These are phyloP conservation scores for Danio jaintianensis DNA, from an alignment of 2,797 vertebrate genomes.

Conservation along the genomic window DNA sequence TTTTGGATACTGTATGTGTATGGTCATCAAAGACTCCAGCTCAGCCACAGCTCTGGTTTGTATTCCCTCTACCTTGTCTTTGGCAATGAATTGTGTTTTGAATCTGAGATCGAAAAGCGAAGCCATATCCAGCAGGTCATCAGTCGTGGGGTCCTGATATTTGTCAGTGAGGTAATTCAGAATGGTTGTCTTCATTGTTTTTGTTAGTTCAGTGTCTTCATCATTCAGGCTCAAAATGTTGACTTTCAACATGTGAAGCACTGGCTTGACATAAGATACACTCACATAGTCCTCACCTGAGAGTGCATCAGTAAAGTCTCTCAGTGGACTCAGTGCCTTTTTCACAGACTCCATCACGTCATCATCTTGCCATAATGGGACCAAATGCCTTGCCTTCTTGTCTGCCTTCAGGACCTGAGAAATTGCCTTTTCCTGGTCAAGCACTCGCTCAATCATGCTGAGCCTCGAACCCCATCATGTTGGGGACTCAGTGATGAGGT, in stretches of 20 bases:
- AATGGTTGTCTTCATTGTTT: constrained; percentile 27
- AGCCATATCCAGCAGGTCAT: constrained; percentile 35
- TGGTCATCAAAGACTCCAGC: not conserved
- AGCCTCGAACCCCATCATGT: not conserved
- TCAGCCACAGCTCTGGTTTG: constrained; percentile 6
- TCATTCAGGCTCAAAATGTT: constrained; percentile 32
- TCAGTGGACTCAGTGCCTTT: not conserved
- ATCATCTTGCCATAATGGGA: not conserved
- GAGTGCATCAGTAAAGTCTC: not conserved
- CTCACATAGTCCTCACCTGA: too few relatives aligned
- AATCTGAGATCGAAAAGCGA: constrained; percentile 23
- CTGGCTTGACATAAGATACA: not conserved
- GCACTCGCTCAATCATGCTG: constrained; percentile 8
- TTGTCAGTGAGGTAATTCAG: constrained; percentile 23
- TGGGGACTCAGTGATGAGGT: not conserved
- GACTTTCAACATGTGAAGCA: constrained; percentile 22
- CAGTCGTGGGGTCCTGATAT: constrained; percentile 31
- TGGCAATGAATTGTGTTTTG: constrained; percentile 2
- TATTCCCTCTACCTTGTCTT: not conserved
- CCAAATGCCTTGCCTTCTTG: not conserved
- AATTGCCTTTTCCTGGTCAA: constrained; percentile 16
- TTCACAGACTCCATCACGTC: constrained; percentile 15
- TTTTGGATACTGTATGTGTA: not conserved
- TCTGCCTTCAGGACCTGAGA: constrained; percentile 13
- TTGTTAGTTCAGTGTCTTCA: constrained; percentile 28